A percentile compares a stretch with the other conserved stretches of the same genome.
Conservation (phyloP, 2,888 invertebrate species). For the Tenthredo scrophulariae region DNA sequence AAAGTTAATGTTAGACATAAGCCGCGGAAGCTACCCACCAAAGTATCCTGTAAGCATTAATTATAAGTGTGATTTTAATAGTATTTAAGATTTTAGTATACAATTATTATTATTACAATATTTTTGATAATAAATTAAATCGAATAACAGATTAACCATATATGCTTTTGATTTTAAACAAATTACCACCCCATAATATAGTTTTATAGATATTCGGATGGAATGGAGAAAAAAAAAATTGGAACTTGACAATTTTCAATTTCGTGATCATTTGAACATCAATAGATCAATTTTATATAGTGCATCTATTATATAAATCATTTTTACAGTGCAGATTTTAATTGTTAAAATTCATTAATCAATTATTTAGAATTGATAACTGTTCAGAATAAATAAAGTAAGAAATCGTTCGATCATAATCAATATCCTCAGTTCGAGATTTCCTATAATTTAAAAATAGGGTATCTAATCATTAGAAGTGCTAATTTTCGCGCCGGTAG, state of each 20-base stretch:
- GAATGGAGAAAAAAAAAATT: no score
- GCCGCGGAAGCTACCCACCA: constrained; percentile 46
- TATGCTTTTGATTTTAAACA: background rate
- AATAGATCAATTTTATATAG: background rate
- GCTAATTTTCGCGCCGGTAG: constrained; percentile 21
- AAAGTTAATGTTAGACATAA: constrained; percentile 6
- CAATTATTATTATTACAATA: background rate
- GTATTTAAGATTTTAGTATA: constrained; percentile 26
- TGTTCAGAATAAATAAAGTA: background rate
- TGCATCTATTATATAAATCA: background rate
- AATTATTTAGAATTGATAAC: background rate
- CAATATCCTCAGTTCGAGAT: background rate
- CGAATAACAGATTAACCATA: background rate
- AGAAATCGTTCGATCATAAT: background rate
- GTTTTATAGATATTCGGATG: background rate
- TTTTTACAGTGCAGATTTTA: no score
- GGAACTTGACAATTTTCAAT: no score
- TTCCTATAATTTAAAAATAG: background rate
- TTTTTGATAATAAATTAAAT: constrained; percentile 49
- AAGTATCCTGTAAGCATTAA: constrained; percentile 39
- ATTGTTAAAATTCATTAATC: no score
- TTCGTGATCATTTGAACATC: no score
- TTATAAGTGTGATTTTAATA: constrained; percentile 27
- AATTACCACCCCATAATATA: background rate
- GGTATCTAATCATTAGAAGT: background rate